Evolutionary conservation across 2,888 invertebrate genomes (phyloP).

Genomic region (Nomada fabriciana): DNA sequence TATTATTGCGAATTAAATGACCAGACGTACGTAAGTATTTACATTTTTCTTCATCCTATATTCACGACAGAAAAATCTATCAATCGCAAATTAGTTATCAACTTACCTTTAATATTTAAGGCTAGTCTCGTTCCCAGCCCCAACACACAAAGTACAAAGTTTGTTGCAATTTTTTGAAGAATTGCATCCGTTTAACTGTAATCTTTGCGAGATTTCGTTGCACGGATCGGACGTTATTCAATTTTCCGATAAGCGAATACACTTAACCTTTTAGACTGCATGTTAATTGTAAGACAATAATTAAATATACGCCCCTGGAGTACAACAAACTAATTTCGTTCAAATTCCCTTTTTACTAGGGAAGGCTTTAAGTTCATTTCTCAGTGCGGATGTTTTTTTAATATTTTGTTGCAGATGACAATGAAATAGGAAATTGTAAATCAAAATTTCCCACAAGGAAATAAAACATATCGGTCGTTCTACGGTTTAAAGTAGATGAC

Average conservation of each 20-base stretch:
- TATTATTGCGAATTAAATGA: conserved; percentile 32
- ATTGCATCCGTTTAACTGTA: neutral
- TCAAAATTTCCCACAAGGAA: conserved; percentile 40
- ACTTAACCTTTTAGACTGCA: neutral
- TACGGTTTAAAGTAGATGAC: conserved; percentile 46
- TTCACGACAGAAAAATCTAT: neutral
- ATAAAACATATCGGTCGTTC: conserved; percentile 29
- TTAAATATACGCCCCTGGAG: neutral
- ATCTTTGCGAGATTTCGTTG: neutral
- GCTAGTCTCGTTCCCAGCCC: neutral
- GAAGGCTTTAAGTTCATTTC: neutral
- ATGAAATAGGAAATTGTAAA: conserved; percentile 66
- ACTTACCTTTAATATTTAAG: neutral
- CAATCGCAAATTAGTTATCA: conserved; percentile 4
- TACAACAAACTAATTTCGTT: neutral
- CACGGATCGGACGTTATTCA: neutral
- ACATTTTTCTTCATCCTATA: neutral
- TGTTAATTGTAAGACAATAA: neutral
- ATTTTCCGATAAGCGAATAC: neutral
- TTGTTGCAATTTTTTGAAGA: neutral
- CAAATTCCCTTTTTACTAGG: neutral
- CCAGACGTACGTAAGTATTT: conserved; percentile 29
- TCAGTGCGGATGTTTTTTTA: neutral
- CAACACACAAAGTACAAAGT: neutral
- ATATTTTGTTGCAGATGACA: conserved; percentile 74